phyloP scores from a whole-genome alignment of 1,140 invertebrate species.

The Caenorhabditis inopinata region DNA sequence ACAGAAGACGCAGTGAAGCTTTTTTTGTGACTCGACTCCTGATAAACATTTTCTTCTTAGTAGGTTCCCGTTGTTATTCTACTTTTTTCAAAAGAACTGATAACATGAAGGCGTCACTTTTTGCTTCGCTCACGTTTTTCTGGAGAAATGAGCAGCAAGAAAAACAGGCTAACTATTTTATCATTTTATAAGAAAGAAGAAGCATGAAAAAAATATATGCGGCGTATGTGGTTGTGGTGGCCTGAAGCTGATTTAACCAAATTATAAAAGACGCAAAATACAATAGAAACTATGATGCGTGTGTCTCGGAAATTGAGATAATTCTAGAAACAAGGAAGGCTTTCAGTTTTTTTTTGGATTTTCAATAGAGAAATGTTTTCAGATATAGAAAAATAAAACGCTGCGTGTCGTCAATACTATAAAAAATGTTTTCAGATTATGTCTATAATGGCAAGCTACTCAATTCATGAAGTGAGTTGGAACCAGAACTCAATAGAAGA shows the following conservation, averaged over 20 bases:
- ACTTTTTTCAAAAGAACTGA: background rate
- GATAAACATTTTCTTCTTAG: background rate
- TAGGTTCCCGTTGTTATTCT: background rate
- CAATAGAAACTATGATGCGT: constrained; percentile 31
- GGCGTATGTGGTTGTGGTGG: constrained; percentile 21
- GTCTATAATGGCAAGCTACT: too few relatives aligned
- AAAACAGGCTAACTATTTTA: constrained; percentile 5
- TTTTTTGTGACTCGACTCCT: background rate
- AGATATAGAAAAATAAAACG: too few relatives aligned
- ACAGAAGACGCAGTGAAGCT: background rate
- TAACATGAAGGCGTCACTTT: background rate
- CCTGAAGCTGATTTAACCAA: background rate
- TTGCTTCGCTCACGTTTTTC: background rate
- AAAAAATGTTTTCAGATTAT: too few relatives aligned
- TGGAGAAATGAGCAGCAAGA: background rate
- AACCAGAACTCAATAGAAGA: too few relatives aligned
- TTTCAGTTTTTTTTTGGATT: too few relatives aligned
- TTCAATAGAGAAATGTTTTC: too few relatives aligned
- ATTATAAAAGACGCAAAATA: constrained; percentile 21
- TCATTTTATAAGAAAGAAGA: background rate
- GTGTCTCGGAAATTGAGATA: background rate
- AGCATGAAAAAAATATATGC: background rate
- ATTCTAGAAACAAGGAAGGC: too few relatives aligned
- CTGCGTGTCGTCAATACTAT: too few relatives aligned
- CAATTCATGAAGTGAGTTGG: too few relatives aligned